phyloP scores from a whole-genome alignment of 1,140 invertebrate genomes.

The Eubasilissa regina region DNA sequence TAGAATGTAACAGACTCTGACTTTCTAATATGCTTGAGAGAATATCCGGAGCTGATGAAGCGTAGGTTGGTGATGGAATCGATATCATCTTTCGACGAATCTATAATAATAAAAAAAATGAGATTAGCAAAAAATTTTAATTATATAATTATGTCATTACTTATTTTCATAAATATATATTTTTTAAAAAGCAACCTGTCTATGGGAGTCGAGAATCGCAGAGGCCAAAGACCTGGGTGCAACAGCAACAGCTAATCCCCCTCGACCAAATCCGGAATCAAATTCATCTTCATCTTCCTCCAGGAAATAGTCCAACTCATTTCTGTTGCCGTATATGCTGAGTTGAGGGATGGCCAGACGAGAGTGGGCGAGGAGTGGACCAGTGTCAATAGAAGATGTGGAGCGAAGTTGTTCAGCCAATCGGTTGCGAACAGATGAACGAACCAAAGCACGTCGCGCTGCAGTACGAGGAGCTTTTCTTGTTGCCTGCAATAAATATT shows the following conservation, averaged over 20 bases:
- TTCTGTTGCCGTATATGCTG: slow-evolving; percentile 74
- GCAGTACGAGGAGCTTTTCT: slow-evolving; percentile 67
- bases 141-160: neutral
- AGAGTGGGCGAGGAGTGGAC: slow-evolving; percentile 46
- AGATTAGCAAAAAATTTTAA: slow-evolving; percentile 18
- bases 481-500: slow-evolving; percentile 35
- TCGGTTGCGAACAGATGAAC: slow-evolving; percentile 64
- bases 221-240: slow-evolving; percentile 67
- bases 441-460: slow-evolving; percentile 65
- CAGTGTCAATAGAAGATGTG: slow-evolving; percentile 2
- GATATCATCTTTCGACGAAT: slow-evolving; percentile 70
- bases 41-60: slow-evolving; percentile 72
- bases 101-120: slow-evolving; percentile 61
- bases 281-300: slow-evolving; percentile 70
- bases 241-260: slow-evolving; percentile 64
- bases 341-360: slow-evolving; percentile 62
- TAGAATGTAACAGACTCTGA: slow-evolving; percentile 83
- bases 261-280: slow-evolving; percentile 59
- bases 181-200: slow-evolving; percentile 64
- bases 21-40: slow-evolving; percentile 82
- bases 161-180: neutral
- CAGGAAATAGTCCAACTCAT: slow-evolving; percentile 78
- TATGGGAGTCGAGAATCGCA: slow-evolving; percentile 64
- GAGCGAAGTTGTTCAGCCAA: slow-evolving; percentile 59
- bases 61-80: slow-evolving; percentile 65